phyloP scores from a whole-genome alignment of 2,113 vertebrate species.

The Desmodus rotundus region DNA sequence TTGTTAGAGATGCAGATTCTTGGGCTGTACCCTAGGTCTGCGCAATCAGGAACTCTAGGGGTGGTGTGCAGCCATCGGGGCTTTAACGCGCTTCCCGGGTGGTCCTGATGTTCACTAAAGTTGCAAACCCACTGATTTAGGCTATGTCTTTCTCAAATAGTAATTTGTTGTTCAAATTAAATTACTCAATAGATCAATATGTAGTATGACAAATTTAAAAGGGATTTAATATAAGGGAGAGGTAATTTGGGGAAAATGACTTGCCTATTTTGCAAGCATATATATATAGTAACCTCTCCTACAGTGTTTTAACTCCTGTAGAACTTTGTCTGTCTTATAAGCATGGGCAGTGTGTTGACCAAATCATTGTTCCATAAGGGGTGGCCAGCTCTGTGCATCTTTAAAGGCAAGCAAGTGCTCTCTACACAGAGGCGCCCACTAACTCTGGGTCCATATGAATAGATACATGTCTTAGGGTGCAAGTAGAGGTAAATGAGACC shows the following conservation, averaged over 20 bases:
- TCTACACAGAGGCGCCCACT: neutral
- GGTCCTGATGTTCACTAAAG: neutral
- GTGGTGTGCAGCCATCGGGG: neutral
- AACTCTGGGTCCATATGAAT: neutral
- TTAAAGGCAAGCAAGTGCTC: neutral
- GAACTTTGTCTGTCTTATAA: neutral
- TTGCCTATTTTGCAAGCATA: neutral
- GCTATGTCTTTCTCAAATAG: neutral
- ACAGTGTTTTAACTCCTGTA: neutral
- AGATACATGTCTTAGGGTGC: neutral
- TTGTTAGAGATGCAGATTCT: neutral
- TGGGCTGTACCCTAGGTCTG: neutral
- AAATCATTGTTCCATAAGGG: neutral
- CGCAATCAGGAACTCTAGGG: neutral
- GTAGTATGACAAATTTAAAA: neutral
- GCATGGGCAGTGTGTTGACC: neutral
- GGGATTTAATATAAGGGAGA: neutral
- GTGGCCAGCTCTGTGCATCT: neutral
- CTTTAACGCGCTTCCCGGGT: neutral
- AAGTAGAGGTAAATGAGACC: neutral
- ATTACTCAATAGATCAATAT: neutral
- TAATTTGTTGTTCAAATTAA: neutral
- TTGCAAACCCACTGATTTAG: neutral
- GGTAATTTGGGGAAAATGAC: neutral
- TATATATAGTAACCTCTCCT: neutral